Percentiles rank a stretch among this genome's conserved stretches.
Evolutionary conservation across 1,140 invertebrate genomes (phyloP).

Genomic region (Heliconius congener): DNA sequence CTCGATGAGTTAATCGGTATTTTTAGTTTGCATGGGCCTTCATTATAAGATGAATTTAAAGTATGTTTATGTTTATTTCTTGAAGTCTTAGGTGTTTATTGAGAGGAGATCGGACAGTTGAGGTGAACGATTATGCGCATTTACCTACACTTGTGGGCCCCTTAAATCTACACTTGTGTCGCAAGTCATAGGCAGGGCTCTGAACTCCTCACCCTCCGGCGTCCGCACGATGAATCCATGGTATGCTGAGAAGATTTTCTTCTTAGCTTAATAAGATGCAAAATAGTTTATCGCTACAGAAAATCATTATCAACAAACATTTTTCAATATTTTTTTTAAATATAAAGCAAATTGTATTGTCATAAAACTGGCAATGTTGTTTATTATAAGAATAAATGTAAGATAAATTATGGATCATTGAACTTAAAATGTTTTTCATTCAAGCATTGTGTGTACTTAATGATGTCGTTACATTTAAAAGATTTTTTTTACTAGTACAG

Average conservation of each 20-base stretch:
- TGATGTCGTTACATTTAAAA: not conserved
- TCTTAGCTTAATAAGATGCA: not conserved
- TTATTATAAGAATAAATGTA: not conserved
- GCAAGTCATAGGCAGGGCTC: too few relatives aligned
- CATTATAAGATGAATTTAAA: not conserved
- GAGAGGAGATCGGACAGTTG: too few relatives aligned
- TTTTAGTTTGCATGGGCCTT: not conserved
- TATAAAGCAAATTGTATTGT: not conserved
- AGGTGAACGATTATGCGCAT: too few relatives aligned
- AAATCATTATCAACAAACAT: not conserved
- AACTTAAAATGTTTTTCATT: constrained; percentile 3
- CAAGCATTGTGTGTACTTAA: not conserved
- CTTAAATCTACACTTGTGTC: too few relatives aligned
- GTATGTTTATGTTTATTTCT: too few relatives aligned
- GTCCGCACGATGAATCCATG: too few relatives aligned
- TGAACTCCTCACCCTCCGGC: too few relatives aligned
- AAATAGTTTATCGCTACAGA: not conserved
- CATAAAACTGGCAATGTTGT: not conserved
- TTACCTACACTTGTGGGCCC: too few relatives aligned
- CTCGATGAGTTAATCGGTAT: constrained; percentile 1
- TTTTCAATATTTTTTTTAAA: not conserved
- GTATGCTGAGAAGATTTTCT: too few relatives aligned
- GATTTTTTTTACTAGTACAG: not conserved
- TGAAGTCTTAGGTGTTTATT: too few relatives aligned
- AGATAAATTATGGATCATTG: not conserved